These are phyloP conservation scores for Tortricodes alternella DNA, from an alignment of 2,888 invertebrate genomes.

Conservation along the genomic window DNA sequence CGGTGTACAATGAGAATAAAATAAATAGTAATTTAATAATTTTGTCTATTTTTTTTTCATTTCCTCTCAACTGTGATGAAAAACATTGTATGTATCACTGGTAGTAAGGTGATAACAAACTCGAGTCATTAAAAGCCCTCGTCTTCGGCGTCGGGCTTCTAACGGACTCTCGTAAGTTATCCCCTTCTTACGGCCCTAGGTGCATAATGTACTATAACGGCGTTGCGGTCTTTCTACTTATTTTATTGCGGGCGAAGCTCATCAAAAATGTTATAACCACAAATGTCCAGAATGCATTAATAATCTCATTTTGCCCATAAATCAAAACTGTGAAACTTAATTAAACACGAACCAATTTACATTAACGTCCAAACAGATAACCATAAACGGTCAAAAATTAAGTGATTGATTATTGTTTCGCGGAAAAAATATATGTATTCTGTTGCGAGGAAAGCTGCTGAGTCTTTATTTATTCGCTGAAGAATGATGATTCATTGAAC, in stretches of 20 bases:
- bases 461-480: conserved; percentile 14
- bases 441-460: conserved; percentile 14
- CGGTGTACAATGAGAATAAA: too few relatives aligned
- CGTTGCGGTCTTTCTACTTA: neutral
- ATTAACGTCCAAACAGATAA: conserved; percentile 59
- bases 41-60: too few relatives aligned
- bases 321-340: conserved; percentile 67
- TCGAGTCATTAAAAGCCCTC: too few relatives aligned
- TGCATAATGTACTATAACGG: too few relatives aligned
- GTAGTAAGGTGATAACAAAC: too few relatives aligned
- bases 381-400: conserved; percentile 53
- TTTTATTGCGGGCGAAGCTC: neutral
- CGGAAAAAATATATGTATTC: conserved; percentile 45
- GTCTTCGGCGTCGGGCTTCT: too few relatives aligned
- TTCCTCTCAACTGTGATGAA: too few relatives aligned
- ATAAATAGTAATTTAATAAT: too few relatives aligned
- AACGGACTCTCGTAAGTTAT: too few relatives aligned
- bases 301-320: conserved; percentile 44
- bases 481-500: conserved; percentile 15
- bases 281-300: conserved; percentile 30
- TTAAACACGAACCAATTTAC: conserved; percentile 65
- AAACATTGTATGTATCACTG: too few relatives aligned
- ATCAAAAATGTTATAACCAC: conserved; percentile 28
- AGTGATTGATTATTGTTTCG: conserved; percentile 66
- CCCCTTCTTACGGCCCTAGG: too few relatives aligned